Percentiles rank a stretch among this genome's conserved stretches.
phyloP scores from a whole-genome alignment of 2,888 invertebrate species.

The Noctuana brunneofusca region DNA sequence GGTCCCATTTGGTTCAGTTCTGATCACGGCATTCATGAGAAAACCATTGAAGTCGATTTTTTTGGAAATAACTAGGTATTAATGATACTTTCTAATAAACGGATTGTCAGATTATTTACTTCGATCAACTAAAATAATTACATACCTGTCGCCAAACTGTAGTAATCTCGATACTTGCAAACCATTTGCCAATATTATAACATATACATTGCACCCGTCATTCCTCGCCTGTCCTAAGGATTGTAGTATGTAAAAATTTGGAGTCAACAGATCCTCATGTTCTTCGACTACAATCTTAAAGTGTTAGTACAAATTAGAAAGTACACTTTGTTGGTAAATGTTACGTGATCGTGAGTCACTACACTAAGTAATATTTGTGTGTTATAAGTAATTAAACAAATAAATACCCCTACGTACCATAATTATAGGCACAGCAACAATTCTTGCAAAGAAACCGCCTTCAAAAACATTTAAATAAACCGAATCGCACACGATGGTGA shows the following conservation, averaged over 20 bases:
- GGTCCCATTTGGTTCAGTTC: too few species aligned
- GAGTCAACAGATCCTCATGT: constrained; percentile 85
- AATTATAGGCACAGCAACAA: constrained; percentile 72
- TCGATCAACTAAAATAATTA: constrained; percentile 13
- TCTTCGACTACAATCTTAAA: constrained; percentile 83
- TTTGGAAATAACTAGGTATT: too few species aligned
- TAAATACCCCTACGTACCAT: constrained; percentile 73
- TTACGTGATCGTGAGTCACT: too few species aligned
- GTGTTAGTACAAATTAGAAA: too few species aligned
- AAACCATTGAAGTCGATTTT: too few species aligned
- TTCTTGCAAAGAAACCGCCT: constrained; percentile 71
- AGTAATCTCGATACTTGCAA: constrained; percentile 86
- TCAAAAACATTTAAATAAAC: constrained; percentile 80
- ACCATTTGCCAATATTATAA: constrained; percentile 88
- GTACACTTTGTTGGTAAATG: too few species aligned
- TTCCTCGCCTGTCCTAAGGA: constrained; percentile 82
- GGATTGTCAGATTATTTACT: too few species aligned
- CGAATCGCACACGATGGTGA: constrained; percentile 78
- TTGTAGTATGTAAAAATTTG: constrained; percentile 82
- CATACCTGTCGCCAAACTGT: constrained; percentile 87
- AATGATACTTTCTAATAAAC: too few species aligned
- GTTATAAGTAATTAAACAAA: too few species aligned
- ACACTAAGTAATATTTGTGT: too few species aligned
- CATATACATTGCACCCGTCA: constrained; percentile 87
- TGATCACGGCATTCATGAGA: too few species aligned